Evolutionary conservation across 2,113 vertebrate species (phyloP).

Genomic region (Rhodinocichla rosea): DNA sequence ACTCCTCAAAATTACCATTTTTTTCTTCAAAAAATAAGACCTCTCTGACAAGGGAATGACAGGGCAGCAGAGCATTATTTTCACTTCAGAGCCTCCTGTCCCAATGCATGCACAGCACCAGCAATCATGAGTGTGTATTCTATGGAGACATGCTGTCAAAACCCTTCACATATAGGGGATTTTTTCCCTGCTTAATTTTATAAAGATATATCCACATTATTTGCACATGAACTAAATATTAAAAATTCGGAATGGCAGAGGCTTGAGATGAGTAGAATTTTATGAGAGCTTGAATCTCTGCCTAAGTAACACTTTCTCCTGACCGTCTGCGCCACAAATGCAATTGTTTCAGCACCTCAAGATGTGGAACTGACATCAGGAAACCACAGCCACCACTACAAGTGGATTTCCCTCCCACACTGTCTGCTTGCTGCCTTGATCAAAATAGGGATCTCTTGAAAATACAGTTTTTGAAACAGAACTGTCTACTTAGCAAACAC

Average conservation of each 20-base stretch:
- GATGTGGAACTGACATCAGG: background rate
- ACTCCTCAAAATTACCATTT: background rate
- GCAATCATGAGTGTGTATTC: background rate
- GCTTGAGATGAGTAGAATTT: background rate
- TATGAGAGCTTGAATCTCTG: background rate
- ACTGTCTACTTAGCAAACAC: background rate
- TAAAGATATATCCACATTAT: background rate
- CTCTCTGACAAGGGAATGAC: background rate
- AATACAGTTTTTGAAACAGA: background rate
- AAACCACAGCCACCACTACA: background rate
- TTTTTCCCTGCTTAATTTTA: background rate
- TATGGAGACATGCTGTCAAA: background rate
- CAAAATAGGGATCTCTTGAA: background rate
- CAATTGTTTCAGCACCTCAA: background rate
- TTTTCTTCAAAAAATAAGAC: background rate
- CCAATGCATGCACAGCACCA: background rate
- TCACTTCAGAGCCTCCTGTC: background rate
- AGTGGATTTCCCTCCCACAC: background rate
- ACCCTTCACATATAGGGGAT: rapidly evolving
- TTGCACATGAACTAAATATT: background rate
- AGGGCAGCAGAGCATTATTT: background rate
- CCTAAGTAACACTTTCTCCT: background rate
- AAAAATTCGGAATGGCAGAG: background rate
- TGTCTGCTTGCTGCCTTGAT: background rate
- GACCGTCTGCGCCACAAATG: background rate